These are phyloP conservation scores for Crax fasciolata DNA, from an alignment of 2,797 vertebrate species.

Conservation along the genomic window DNA sequence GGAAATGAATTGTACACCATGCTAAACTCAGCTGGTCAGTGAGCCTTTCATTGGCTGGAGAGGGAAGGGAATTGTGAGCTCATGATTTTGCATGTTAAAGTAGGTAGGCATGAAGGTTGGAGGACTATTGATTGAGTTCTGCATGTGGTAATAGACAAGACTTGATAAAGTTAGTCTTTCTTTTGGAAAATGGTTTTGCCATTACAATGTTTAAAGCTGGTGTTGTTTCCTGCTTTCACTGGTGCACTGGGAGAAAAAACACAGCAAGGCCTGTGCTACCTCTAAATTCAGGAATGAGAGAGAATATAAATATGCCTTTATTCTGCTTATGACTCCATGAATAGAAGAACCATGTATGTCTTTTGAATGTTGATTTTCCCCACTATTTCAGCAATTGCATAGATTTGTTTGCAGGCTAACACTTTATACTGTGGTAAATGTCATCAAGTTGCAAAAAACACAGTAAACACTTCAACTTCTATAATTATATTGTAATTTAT, in stretches of 20 bases:
- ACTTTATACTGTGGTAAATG: neutral
- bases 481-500: neutral
- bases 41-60: neutral
- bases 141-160: neutral
- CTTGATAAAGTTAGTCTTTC: neutral
- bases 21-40: neutral
- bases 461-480: neutral
- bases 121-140: neutral
- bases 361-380: neutral
- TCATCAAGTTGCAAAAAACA: neutral
- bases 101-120: neutral
- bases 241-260: neutral
- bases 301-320: neutral
- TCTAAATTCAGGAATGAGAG: neutral
- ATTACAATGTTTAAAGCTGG: neutral
- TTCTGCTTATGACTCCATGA: neutral
- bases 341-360: neutral
- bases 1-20: neutral
- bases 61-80: neutral
- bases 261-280: neutral
- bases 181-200: neutral
- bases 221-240: neutral
- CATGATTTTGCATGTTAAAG: neutral
- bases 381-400: neutral
- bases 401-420: neutral